Evolutionary conservation across 2,797 vertebrate species (phyloP), one percentile per base, ranked within the genome.

Genomic region (Iguana delicatissima): DNA sequence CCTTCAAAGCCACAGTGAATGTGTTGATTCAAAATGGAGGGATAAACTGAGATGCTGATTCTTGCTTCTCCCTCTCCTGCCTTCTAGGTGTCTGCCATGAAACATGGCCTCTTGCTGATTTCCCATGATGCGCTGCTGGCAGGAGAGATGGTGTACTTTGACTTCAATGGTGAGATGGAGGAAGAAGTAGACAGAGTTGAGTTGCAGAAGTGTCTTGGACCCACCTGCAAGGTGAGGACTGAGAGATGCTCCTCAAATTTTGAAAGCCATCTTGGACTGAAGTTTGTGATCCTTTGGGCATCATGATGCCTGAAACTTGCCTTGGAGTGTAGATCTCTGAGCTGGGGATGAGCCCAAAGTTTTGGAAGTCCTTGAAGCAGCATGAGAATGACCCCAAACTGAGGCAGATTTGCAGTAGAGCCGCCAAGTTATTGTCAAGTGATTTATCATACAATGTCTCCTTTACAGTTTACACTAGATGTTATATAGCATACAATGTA

Each of bases 191-290:
- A 99, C 91, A 95, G 99, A 80, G 98, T 99, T 87, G 98, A 98
- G 95, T 97, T 99, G 92, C 99, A 99, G 97, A 99, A 99, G 96
- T 98, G 98, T 93, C 98, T 99, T 2, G 99, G 99, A 20, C 99
- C 99, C 13, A 99, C 99, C 74, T 99, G 98, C 96, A 99, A 99
- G 98, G 99, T 99, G 93, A 95, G 96, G 84, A 46, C 3, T n/a
- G 72, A 46, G 32, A 52, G 50, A 59, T 4, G 7, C 24, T 4
- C 1, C 18, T 42, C 67, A 6, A 0, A 20, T 22, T 32, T 29
- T 8, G 42, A 26, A 1, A 18, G 59, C 4, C 52, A 16, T 72
- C 62, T n/a, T 12, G 46, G 87, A 74, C 12, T 1, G 10, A 35
- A 6, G 16, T 55, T 2, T 35, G 57, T 50, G 29, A 10, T 18